Conservation (phyloP, 2,113 vertebrate species). For the Nestor notabilis region DNA sequence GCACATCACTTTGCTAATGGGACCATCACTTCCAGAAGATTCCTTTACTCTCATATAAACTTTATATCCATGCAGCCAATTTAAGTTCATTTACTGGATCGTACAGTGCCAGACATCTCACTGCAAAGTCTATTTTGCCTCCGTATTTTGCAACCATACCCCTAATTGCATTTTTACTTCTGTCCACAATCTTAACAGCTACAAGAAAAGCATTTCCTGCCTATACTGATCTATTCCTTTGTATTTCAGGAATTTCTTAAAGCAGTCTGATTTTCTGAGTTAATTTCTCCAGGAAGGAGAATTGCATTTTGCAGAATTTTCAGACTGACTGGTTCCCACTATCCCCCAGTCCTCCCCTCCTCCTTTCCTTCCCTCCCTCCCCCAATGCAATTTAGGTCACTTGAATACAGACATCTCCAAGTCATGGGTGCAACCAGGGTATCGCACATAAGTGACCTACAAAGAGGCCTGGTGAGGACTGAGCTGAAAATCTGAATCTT, state of each 20-base stretch:
- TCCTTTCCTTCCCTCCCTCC: background rate
- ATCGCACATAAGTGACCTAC: slow-evolving; percentile 19
- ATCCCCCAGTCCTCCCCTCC: background rate
- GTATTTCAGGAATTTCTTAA: background rate
- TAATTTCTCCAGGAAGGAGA: background rate
- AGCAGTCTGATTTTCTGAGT: background rate
- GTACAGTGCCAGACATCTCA: background rate
- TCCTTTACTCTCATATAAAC: slow-evolving; percentile 29
- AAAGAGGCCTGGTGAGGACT: background rate
- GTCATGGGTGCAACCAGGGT: slow-evolving; percentile 1
- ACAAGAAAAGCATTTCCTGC: background rate
- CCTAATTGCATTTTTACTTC: background rate
- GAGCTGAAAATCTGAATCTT: background rate
- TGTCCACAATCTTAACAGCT: background rate
- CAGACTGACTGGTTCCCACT: background rate
- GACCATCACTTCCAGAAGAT: slow-evolving; percentile 40
- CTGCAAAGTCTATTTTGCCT: background rate
- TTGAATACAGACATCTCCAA: slow-evolving; percentile 21
- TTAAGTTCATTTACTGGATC: slow-evolving; percentile 10
- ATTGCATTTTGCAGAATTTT: background rate
- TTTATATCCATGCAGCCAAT: background rate
- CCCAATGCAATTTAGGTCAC: slow-evolving; percentile 44
- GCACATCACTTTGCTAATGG: slow-evolving; percentile 13
- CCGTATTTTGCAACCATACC: background rate
- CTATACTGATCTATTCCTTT: background rate